Evolutionary conservation across 92 coral and sea anemone species (phyloP).

Genomic region (Porites cylindrica): DNA sequence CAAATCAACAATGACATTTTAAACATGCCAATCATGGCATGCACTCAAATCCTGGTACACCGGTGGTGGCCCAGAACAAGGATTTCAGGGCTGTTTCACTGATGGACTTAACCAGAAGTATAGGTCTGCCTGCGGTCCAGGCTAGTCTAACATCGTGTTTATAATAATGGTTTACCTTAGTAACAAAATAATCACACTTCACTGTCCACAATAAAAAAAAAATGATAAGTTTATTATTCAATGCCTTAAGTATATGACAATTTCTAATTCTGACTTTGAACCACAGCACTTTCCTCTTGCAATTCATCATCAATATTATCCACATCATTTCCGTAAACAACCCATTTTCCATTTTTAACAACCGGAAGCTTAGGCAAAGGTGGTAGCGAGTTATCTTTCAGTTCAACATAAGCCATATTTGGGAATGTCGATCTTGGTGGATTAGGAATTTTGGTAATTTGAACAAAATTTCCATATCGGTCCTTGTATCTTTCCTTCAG

Average conservation of each 20-base stretch:
- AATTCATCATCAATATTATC: not conserved
- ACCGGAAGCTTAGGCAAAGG: conserved; percentile 94
- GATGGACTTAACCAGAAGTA: no score
- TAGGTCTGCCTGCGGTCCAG: no score
- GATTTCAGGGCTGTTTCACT: no score
- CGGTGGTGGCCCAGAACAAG: no score
- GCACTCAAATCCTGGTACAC: no score
- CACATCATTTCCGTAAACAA: conserved; percentile 59
- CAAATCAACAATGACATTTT: no score
- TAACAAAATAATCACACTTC: no score
- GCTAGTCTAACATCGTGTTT: no score
- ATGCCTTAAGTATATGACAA: not conserved
- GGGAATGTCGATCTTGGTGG: conserved; percentile 88
- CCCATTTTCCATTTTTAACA: conserved; percentile 79
- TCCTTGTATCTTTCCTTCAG: conserved; percentile 87
- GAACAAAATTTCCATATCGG: conserved; percentile 93
- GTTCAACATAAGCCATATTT: conserved; percentile 96
- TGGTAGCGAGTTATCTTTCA: conserved; percentile 86
- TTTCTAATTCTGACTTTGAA: not conserved
- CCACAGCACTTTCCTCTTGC: not conserved
- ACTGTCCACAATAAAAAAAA: no score
- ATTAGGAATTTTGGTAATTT: conserved; percentile 81
- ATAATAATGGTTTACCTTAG: no score
- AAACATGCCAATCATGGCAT: no score
- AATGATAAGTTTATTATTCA: not conserved